A percentile compares a stretch with the other conserved stretches of the same genome.
phyloP scores from a whole-genome alignment of 1,140 invertebrate species.

The Dolichoris vasculosae region DNA sequence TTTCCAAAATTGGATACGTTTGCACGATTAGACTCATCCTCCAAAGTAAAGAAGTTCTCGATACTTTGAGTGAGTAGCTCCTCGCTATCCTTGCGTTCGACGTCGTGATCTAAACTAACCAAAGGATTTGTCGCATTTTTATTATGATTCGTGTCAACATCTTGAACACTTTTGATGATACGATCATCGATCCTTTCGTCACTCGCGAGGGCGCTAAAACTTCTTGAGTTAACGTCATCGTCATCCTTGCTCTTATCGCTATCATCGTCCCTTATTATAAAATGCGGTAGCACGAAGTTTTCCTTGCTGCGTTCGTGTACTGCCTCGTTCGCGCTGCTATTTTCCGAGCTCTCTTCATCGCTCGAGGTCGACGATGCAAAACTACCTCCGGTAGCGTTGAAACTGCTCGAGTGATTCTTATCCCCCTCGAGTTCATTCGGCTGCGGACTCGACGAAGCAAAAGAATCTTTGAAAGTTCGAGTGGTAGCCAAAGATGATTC shows the following conservation, averaged over 20 bases:
- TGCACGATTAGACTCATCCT: background rate
- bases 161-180: background rate
- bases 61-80: background rate
- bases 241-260: background rate
- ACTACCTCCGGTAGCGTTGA: background rate
- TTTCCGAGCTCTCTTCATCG: background rate
- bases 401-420: background rate
- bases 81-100: background rate
- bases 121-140: background rate
- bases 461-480: background rate
- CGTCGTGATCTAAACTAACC: background rate
- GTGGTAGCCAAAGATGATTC: slow-evolving; percentile 6
- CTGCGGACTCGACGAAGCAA: background rate
- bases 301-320: slow-evolving; percentile 26
- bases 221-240: background rate
- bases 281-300: background rate
- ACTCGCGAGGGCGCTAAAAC: background rate
- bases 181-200: background rate
- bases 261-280: background rate
- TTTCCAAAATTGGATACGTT: background rate
- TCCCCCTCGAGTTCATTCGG: background rate
- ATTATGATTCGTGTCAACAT: background rate
- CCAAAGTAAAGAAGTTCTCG: background rate
- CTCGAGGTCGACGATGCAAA: background rate
- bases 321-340: slow-evolving; percentile 21